Conservation (phyloP, 2,888 invertebrate genomes). For the Digitonthophagus gazella region DNA sequence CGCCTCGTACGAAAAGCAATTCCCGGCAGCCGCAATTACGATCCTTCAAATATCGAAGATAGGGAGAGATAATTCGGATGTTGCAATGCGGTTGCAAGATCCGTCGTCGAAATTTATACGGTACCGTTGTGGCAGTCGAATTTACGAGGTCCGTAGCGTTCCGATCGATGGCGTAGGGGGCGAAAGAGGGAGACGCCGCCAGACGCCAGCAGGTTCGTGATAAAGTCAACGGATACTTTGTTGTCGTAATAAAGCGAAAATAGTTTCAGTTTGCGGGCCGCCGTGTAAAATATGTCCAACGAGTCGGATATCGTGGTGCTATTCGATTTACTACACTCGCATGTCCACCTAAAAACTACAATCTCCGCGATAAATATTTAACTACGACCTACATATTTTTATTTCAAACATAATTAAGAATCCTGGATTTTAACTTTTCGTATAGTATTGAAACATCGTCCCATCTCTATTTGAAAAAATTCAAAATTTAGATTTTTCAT, state of each 20-base stretch:
- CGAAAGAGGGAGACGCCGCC: not conserved
- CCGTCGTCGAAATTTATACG: constrained; percentile 12
- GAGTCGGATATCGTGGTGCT: constrained; percentile 2
- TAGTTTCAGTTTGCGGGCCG: constrained; percentile 15
- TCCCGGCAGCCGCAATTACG: not conserved
- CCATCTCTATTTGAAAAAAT: too few species aligned
- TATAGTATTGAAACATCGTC: too few species aligned
- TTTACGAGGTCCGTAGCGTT: constrained; percentile 9
- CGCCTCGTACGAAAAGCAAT: not conserved
- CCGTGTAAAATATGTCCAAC: constrained; percentile 14
- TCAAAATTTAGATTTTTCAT: not conserved
- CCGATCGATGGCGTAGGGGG: constrained; percentile 8
- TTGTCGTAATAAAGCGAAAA: constrained; percentile 17
- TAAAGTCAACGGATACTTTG: constrained; percentile 17
- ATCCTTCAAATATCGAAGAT: not conserved
- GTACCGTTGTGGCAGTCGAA: constrained; percentile 14
- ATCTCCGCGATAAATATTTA: too few species aligned
- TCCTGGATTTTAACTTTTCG: too few species aligned
- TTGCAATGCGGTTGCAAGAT: not conserved
- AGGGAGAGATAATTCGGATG: not conserved
- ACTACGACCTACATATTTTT: too few species aligned
- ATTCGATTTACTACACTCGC: constrained; percentile 11
- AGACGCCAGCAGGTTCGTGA: constrained; percentile 5
- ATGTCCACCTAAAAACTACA: constrained; percentile 8
- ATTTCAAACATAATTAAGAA: too few species aligned